Evolutionary conservation across 1,140 invertebrate species (phyloP).

Genomic region (Diuraphis noxia): DNA sequence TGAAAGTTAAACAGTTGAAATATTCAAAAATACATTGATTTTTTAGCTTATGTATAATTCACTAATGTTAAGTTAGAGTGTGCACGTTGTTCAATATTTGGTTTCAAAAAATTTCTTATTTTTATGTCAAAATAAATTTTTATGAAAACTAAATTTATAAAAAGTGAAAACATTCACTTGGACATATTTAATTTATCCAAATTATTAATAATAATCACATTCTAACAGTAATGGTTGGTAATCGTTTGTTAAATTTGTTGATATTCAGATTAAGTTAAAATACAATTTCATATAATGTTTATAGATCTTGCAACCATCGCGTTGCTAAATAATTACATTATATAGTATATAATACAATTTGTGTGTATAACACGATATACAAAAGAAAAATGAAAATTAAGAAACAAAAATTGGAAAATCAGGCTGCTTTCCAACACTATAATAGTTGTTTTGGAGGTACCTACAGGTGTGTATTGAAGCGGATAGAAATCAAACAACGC

Average conservation of each 20-base stretch:
- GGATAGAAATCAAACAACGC: conserved; percentile 15
- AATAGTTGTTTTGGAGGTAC: neutral
- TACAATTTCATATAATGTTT: no score
- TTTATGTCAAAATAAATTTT: neutral
- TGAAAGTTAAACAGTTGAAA: neutral
- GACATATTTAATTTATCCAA: neutral
- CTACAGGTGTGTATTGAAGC: neutral
- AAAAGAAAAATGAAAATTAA: neutral
- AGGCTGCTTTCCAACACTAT: neutral
- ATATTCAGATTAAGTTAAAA: no score
- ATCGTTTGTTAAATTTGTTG: no score
- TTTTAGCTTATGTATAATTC: neutral
- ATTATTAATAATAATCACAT: neutral
- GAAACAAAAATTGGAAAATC: neutral
- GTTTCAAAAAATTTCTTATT: neutral
- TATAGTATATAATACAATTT: neutral
- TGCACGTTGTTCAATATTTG: neutral
- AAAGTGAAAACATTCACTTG: neutral
- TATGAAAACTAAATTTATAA: neutral
- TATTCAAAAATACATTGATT: neutral
- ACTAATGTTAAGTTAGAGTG: neutral
- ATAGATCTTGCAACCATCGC: no score
- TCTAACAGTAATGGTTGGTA: neutral
- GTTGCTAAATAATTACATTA: no score
- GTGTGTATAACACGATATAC: no score